Conservation (phyloP, 2,888 invertebrate genomes). For the Metopia argyrocephala region DNA sequence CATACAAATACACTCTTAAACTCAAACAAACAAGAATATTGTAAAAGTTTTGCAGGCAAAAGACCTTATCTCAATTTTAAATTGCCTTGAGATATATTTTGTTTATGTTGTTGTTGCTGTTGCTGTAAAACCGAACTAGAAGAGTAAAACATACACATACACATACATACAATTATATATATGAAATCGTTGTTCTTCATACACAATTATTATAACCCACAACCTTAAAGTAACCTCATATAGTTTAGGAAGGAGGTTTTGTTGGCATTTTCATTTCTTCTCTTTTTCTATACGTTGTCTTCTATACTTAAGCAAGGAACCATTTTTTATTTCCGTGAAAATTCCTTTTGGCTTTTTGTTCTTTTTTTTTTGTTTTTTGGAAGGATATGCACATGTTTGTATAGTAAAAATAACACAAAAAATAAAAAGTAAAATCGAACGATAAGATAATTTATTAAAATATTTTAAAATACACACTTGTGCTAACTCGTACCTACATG, state of each 20-base stretch:
- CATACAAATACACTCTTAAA: not conserved
- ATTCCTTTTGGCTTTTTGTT: not conserved
- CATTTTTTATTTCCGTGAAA: conserved; percentile 21
- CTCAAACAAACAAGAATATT: conserved; percentile 5
- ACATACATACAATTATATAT: not conserved
- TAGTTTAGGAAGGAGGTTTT: not conserved
- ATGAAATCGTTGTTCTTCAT: too few species aligned
- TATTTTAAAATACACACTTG: conserved; percentile 28
- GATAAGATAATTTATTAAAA: conserved; percentile 62
- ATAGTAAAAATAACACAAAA: not conserved
- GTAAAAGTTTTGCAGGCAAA: conserved; percentile 77
- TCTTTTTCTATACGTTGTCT: too few species aligned
- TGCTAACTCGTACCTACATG: not conserved
- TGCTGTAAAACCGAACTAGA: conserved; percentile 54
- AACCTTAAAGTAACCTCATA: conserved; percentile 49
- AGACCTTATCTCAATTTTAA: conserved; percentile 78
- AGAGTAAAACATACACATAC: conserved; percentile 20
- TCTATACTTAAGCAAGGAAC: conserved; percentile 35
- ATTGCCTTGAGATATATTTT: conserved; percentile 67
- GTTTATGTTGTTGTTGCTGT: conserved; percentile 50
- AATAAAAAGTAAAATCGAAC: conserved; percentile 18
- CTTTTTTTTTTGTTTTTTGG: not conserved
- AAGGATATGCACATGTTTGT: conserved; percentile 12
- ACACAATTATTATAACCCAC: conserved; percentile 44
- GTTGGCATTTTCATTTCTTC: conserved; percentile 6